Evolutionary conservation across 1,140 invertebrate species (phyloP), one percentile per base, ranked within the genome.

Genomic region (Popillia japonica): DNA sequence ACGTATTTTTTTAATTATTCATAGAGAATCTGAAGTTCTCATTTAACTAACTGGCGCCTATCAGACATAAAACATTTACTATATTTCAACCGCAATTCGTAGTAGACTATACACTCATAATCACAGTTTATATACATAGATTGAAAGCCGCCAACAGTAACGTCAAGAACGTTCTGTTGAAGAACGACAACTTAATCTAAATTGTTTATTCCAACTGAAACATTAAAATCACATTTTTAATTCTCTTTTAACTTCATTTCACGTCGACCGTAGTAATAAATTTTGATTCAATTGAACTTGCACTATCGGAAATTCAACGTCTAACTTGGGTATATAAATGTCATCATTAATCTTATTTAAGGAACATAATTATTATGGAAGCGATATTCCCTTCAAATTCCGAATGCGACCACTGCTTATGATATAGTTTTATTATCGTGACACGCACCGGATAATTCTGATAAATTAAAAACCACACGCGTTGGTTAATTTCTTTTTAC

Each of bases 261-360:
- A 55, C 6, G 48, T n/a, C 48, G 48, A 17, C 14, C 48, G 44
- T n/a, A 10, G 44, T n/a, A n/a, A 48, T 48, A 48, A n/a, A 55
- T 55, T n/a, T 6, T 7, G 44, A 55, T 17, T 55, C 48, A 55
- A 55, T 55, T 55, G 17, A 55, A n/a, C 48, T 55, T 55, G 14
- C 14, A 17, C 48, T 55, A 14, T 55, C 48, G 14, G 48, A 55
- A 55, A 55, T n/a, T 14, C 6, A 17, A 55, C 14, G 48, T 55
- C 48, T 17, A 14, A 55, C 6, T 6, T 7, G 2, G 6, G 48
- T 6, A 17, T n/a, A n/a, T 55, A 55, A 55, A 55, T 55, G 48
- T 55, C 14, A 55, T 55, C 48, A 55, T 55, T n/a, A 55, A 55
- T 55, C 48, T 55, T 55, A 55, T 55, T 55, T 55, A 55, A 55